Conservation (phyloP, 2,888 invertebrate species). For the Erebia palarica region DNA sequence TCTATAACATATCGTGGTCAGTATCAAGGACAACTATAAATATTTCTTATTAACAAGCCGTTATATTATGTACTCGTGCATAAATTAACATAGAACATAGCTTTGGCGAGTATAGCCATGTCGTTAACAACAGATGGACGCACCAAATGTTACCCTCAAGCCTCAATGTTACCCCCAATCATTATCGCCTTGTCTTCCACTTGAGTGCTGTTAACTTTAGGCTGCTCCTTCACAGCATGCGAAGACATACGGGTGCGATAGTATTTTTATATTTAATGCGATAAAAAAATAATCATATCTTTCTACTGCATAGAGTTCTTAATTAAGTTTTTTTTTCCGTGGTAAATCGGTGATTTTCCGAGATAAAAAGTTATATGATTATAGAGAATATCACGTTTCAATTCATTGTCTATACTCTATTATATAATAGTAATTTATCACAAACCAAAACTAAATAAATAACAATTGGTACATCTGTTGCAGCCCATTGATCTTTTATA, state of each 20-base stretch:
- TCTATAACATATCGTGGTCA: too few relatives aligned
- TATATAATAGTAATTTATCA: too few relatives aligned
- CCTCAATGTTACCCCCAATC: slow-evolving; percentile 29
- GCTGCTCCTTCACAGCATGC: background rate
- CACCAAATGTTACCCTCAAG: slow-evolving; percentile 32
- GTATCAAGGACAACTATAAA: too few relatives aligned
- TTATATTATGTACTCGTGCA: background rate
- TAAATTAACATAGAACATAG: slow-evolving; percentile 36
- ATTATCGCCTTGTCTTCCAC: slow-evolving; percentile 35
- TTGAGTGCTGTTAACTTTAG: slow-evolving; percentile 19
- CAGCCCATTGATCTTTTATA: background rate
- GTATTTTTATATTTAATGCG: background rate
- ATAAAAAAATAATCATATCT: too few relatives aligned
- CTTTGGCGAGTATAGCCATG: slow-evolving; percentile 25
- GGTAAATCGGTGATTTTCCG: too few relatives aligned
- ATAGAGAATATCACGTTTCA: too few relatives aligned
- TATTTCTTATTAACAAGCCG: too few relatives aligned
- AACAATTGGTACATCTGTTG: background rate
- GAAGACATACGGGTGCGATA: background rate
- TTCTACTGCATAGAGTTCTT: too few relatives aligned
- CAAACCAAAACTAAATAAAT: too few relatives aligned
- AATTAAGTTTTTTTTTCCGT: too few relatives aligned
- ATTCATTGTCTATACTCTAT: too few relatives aligned
- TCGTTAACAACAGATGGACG: slow-evolving; percentile 36
- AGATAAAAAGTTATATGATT: too few relatives aligned